Evolutionary conservation across 2,113 vertebrate genomes (phyloP).

Genomic region (Silurus asotus): DNA sequence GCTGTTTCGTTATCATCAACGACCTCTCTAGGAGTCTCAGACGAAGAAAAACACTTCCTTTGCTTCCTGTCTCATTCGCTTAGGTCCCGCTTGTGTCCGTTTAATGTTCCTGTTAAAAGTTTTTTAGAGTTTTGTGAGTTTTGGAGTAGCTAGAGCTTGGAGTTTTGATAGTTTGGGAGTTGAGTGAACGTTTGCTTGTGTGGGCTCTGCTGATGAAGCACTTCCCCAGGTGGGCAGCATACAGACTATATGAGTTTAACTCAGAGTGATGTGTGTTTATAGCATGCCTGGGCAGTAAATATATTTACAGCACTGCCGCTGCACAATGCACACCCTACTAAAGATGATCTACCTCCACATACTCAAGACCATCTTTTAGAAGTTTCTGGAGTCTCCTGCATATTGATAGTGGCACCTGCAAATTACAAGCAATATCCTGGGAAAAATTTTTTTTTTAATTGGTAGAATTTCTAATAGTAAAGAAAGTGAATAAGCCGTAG

Average conservation of each 20-base stretch:
- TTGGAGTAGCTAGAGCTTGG: conserved; percentile 29
- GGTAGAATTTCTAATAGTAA: too few relatives aligned
- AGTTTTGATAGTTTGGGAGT: conserved; percentile 52
- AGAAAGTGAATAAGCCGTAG: too few relatives aligned
- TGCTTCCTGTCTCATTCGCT: conserved; percentile 74
- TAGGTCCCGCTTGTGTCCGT: conserved; percentile 62
- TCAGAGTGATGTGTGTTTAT: neutral
- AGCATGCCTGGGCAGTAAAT: neutral
- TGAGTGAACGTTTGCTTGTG: conserved; percentile 58
- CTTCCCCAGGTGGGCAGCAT: conserved; percentile 7
- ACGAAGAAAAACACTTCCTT: conserved; percentile 68
- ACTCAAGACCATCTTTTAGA: too few relatives aligned
- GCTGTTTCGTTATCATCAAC: conserved; percentile 9
- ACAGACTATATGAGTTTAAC: neutral
- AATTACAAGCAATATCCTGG: too few relatives aligned
- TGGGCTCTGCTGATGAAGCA: conserved; percentile 34
- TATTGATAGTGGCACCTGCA: too few relatives aligned
- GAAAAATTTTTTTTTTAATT: too few relatives aligned
- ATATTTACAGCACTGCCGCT: neutral
- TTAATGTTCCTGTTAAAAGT: conserved; percentile 66
- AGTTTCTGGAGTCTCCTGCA: too few relatives aligned
- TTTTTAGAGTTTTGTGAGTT: conserved; percentile 54
- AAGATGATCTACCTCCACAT: neutral
- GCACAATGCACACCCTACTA: neutral
- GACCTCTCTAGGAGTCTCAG: conserved; percentile 36